Evolutionary conservation across 2,113 vertebrate species (phyloP).

Genomic region (Fregetta grallaria): DNA sequence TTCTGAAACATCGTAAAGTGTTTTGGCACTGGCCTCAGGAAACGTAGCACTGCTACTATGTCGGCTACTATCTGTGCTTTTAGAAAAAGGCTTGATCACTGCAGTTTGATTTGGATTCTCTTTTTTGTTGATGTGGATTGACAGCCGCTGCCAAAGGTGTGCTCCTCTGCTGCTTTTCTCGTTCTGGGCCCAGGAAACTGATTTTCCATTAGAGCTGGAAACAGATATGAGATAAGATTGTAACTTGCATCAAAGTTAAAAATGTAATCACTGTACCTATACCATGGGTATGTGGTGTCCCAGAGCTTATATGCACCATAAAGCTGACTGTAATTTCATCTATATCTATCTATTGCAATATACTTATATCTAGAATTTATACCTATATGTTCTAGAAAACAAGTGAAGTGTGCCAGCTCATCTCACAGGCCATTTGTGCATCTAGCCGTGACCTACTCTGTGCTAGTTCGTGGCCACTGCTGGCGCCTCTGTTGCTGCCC

Average conservation of each 20-base stretch:
- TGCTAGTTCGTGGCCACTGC: not conserved
- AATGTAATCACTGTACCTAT: not conserved
- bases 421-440: not conserved
- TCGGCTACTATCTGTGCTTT: slow-evolving; percentile 85
- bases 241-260: not conserved
- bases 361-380: not conserved
- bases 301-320: not conserved
- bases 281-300: not conserved
- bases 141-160: slow-evolving; percentile 95
- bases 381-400: not conserved
- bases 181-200: slow-evolving; percentile 94
- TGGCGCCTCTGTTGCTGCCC: not conserved
- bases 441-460: not conserved
- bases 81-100: slow-evolving; percentile 97
- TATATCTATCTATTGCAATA: not conserved
- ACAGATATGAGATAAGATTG: not conserved
- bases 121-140: slow-evolving; percentile 96
- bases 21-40: slow-evolving; percentile 81
- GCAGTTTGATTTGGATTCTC: slow-evolving; percentile 95
- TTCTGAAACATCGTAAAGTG: slow-evolving; percentile 84
- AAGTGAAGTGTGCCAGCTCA: not conserved
- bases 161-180: slow-evolving; percentile 89
- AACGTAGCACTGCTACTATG: slow-evolving; percentile 69
- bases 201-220: slow-evolving; percentile 94
- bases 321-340: not conserved